These are phyloP conservation scores for Lasioglossum calceatum DNA, from an alignment of 2,888 invertebrate species.

Conservation along the genomic window DNA sequence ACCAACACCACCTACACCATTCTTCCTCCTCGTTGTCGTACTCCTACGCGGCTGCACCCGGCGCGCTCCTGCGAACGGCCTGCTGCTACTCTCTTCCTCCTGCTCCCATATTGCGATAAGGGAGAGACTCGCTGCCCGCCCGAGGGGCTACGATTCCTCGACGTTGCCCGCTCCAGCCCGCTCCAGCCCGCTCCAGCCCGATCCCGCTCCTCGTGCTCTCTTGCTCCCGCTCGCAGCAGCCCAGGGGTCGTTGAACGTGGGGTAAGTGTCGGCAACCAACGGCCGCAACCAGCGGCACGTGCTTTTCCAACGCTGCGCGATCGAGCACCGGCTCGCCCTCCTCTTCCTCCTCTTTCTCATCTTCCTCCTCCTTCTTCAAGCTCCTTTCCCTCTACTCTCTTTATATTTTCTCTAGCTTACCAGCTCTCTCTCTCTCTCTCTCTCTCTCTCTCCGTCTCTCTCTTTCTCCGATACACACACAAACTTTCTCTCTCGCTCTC, in stretches of 20 bases:
- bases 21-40: constrained; percentile 12
- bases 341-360: background rate
- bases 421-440: background rate
- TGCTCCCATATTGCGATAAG: constrained; percentile 51
- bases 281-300: constrained; percentile 61
- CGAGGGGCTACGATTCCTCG: constrained; percentile 31
- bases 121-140: constrained; percentile 24
- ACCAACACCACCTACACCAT: background rate
- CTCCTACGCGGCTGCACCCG: background rate
- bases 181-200: constrained; percentile 7
- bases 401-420: background rate
- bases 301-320: constrained; percentile 51
- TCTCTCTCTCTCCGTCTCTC: background rate
- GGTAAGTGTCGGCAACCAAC: constrained; percentile 65
- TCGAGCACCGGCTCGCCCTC: constrained; percentile 16
- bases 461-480: background rate
- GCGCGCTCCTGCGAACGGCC: background rate
- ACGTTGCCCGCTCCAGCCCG: background rate
- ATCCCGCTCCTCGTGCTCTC: constrained; percentile 31
- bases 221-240: constrained; percentile 24
- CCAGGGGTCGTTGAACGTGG: constrained; percentile 72
- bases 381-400: background rate
- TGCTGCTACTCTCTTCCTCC: constrained; percentile 18
- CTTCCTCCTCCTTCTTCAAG: background rate
- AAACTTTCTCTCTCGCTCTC: background rate